Evolutionary conservation across 1,140 invertebrate species (phyloP), one percentile per base, ranked within the genome.

Genomic region (Maniola jurtina): DNA sequence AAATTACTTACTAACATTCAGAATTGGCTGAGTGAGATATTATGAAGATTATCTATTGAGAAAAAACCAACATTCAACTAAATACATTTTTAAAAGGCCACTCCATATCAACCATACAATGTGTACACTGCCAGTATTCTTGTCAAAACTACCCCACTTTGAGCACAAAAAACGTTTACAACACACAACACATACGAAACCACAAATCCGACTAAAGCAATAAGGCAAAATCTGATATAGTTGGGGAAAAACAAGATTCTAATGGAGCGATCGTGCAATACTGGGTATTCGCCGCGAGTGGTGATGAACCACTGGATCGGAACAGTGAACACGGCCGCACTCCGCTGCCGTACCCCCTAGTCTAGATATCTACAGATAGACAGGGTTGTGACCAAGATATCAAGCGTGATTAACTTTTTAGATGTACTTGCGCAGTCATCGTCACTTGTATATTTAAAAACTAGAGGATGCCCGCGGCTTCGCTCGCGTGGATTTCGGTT

Each of bases 301-400:
- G 81, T 86, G 84, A 78, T 75, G 78, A 79, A 61, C 72, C 88
- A 90, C 77, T 90, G 84, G 79, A 63, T 60, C 84, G 88, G 88
- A 90, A 88, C 88, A 90, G 54, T 88, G 83, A 85, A 72, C 88
- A 90, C 83, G 76, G 73, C 73, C 72, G 59, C 76, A 69, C 66
- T 74, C 77, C 68, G 78, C 75, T 76, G 71, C 11, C 59, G 45
- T 68, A 48, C 69, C 66, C 68, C 69, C 55, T 68, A 68, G 42
- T 61, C 56, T 71, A 67, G 71, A 72, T 72, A 66, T 60, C 66
- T 33, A 57, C 62, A 64, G 48, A 57, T 55, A 55, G 52, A 55
- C 48, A 16, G 54, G 40, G 36, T 57, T 61, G 52, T 34, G 64
- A 65, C 54, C 15, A 48, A 56, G 9, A 11, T 61, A 62, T 45